Conservation (phyloP, 2,113 vertebrate species). For the Alligator mississippiensis region DNA sequence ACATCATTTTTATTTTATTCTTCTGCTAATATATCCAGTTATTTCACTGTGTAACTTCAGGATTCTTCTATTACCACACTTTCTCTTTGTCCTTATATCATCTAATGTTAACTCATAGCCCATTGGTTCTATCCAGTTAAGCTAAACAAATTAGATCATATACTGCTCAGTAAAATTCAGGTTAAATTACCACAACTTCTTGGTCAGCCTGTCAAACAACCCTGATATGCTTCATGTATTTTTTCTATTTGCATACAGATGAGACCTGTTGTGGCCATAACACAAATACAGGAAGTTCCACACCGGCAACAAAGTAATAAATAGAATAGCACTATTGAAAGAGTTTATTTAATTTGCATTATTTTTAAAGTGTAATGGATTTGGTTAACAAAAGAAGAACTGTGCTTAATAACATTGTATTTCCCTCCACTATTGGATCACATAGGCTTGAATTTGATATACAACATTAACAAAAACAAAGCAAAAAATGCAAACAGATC, state of each 20-base stretch:
- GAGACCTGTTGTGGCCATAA: not conserved
- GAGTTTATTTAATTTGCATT: not conserved
- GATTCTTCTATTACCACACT: not conserved
- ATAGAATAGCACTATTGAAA: not conserved
- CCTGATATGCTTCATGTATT: not conserved
- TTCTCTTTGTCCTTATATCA: not conserved
- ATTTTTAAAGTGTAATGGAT: not conserved
- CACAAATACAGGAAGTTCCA: not conserved
- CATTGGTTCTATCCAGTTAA: not conserved
- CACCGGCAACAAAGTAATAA: not conserved
- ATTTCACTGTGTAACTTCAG: not conserved
- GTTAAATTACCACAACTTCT: not conserved
- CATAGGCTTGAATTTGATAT: not conserved
- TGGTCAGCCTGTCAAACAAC: not conserved
- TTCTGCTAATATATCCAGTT: not conserved
- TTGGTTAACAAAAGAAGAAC: not conserved
- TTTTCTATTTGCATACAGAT: not conserved
- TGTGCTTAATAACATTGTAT: not conserved
- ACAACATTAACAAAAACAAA: not conserved
- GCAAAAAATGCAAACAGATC: not conserved
- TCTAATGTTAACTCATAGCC: not conserved
- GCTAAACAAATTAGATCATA: constrained; percentile 6
- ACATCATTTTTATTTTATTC: not conserved
- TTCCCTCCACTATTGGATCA: not conserved
- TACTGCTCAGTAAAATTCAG: not conserved